Conservation (phyloP, 1,140 invertebrate genomes). For the Rhysida immarginata region DNA sequence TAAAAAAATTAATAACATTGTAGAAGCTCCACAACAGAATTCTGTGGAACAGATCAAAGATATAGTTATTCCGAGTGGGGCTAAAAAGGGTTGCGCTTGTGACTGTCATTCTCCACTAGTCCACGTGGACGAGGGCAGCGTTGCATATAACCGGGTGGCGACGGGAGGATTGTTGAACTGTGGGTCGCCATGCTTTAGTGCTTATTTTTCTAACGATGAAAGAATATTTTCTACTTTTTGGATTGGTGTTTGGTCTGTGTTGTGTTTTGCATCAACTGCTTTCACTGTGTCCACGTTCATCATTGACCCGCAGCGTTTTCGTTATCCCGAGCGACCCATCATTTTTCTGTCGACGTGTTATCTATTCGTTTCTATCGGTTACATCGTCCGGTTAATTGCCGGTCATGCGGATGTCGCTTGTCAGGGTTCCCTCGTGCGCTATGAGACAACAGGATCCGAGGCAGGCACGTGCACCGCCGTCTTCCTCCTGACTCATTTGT, state of each 20-base stretch:
- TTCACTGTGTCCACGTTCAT: slow-evolving; percentile 28
- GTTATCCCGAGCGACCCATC: no score
- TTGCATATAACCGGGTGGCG: slow-evolving; percentile 28
- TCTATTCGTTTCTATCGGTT: slow-evolving; percentile 30
- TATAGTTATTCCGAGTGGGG: slow-evolving; percentile 14
- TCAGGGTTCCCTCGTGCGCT: slow-evolving; percentile 20
- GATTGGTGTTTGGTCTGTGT: slow-evolving; percentile 36
- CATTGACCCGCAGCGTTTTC: slow-evolving; percentile 28
- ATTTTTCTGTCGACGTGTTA: slow-evolving; percentile 29
- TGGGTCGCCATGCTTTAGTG: slow-evolving; percentile 74
- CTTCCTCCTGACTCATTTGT: slow-evolving; percentile 80
- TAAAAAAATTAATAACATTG: slow-evolving; percentile 36
- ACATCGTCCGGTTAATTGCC: slow-evolving; percentile 23
- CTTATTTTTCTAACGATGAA: slow-evolving; percentile 73
- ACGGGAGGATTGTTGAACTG: slow-evolving; percentile 64
- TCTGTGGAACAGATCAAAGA: no score
- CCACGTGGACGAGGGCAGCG: slow-evolving; percentile 36
- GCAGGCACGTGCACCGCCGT: slow-evolving; percentile 62
- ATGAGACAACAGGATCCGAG: slow-evolving; percentile 44
- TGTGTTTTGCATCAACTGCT: slow-evolving; percentile 36
- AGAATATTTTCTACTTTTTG: slow-evolving; percentile 68
- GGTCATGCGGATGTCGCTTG: not conserved
- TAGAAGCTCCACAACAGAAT: no score
- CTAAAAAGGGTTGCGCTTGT: slow-evolving; percentile 44
- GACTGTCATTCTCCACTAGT: slow-evolving; percentile 58